A percentile compares a stretch with the other conserved stretches of the same genome.
Conservation (phyloP, 2,113 vertebrate genomes). For the Rhagologus leucostigma region DNA sequence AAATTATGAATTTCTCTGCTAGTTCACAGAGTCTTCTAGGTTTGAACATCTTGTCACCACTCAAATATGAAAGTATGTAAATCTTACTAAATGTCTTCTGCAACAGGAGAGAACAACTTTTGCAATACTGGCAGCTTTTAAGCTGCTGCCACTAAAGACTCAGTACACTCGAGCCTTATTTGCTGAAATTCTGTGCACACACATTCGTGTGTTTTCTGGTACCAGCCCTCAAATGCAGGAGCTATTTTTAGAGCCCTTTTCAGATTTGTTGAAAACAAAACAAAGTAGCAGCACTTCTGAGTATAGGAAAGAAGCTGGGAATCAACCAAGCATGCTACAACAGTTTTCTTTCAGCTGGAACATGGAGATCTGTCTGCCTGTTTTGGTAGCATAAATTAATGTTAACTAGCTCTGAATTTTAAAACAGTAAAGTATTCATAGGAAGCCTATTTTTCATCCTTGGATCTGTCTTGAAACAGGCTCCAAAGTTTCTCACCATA, state of each 20-base stretch:
- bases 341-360: neutral
- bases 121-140: neutral
- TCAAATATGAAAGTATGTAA: neutral
- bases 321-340: neutral
- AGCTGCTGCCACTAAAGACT: neutral
- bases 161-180: neutral
- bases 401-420: constrained; percentile 6
- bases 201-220: neutral
- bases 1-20: neutral
- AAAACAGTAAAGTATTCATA: neutral
- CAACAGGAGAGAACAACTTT: neutral
- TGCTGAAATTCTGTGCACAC: constrained; percentile 12
- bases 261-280: constrained; percentile 39
- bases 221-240: neutral
- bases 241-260: constrained; percentile 49
- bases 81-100: neutral
- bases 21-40: neutral
- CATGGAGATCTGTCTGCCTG: constrained; percentile 13
- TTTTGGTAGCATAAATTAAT: constrained; percentile 28
- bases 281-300: constrained; percentile 39
- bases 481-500: neutral
- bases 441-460: neutral
- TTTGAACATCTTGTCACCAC: neutral
- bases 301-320: constrained; percentile 49
- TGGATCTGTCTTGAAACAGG: neutral